phyloP scores from a whole-genome alignment of 1,140 invertebrate species.

The Onthophagus taurus region DNA sequence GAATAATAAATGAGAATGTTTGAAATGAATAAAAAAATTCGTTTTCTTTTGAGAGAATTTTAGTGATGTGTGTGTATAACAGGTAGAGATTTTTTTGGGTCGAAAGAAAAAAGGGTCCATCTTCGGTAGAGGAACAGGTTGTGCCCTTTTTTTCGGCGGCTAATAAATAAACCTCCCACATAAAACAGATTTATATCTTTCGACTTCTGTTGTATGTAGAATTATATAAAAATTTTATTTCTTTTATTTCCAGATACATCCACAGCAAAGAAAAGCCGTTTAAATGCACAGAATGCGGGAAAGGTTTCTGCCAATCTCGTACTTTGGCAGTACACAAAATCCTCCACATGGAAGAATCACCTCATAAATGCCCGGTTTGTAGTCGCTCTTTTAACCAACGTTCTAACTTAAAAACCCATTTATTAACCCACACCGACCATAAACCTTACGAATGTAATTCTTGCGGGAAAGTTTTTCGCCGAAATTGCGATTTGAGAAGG shows the following conservation, averaged over 20 bases:
- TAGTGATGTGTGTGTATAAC: too few relatives aligned
- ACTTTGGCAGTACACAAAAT: slow-evolving; percentile 91
- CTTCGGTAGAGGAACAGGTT: too few relatives aligned
- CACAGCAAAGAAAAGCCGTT: slow-evolving; percentile 9
- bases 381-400: slow-evolving; percentile 83
- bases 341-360: slow-evolving; percentile 84
- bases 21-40: too few relatives aligned
- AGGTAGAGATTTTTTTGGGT: too few relatives aligned
- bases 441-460: slow-evolving; percentile 88
- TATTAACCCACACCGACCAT: slow-evolving; percentile 86
- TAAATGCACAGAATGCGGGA: slow-evolving; percentile 70
- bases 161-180: too few relatives aligned
- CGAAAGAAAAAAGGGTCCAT: too few relatives aligned
- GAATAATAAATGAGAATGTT: too few relatives aligned
- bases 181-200: not conserved
- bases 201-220: slow-evolving; percentile 67
- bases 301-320: slow-evolving; percentile 91
- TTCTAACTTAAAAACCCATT: slow-evolving; percentile 85
- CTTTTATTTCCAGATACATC: slow-evolving; percentile 71
- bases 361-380: slow-evolving; percentile 86
- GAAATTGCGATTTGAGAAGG: slow-evolving; percentile 75
- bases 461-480: slow-evolving; percentile 79
- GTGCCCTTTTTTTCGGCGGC: too few relatives aligned
- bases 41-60: too few relatives aligned
- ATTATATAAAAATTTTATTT: slow-evolving; percentile 94